These are phyloP conservation scores for Brevimyrus niger DNA, from an alignment of 2,113 vertebrate species.

Conservation along the genomic window DNA sequence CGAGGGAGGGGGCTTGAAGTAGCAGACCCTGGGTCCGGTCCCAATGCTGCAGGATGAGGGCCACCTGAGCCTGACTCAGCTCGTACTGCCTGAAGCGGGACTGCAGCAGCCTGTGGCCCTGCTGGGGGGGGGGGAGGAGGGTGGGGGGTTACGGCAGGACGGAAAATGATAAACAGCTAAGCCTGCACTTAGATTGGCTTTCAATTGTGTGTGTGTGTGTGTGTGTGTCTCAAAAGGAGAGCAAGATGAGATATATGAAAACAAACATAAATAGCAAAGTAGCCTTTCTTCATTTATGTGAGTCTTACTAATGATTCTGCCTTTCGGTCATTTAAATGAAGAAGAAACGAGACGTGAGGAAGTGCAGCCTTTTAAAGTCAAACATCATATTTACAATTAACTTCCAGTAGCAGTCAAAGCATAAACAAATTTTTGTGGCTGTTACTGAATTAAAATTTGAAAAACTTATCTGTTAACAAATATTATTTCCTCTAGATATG, in stretches of 20 bases:
- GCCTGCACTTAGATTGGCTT: background rate
- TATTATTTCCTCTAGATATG: background rate
- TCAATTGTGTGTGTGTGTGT: background rate
- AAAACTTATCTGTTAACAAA: background rate
- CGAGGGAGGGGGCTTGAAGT: slow-evolving; percentile 26
- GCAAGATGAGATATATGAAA: background rate
- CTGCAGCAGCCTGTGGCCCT: slow-evolving; percentile 45
- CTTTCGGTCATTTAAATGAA: background rate
- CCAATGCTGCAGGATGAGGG: slow-evolving; percentile 63
- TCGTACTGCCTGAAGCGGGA: slow-evolving; percentile 65
- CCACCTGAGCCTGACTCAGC: slow-evolving; percentile 49
- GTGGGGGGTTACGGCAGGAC: background rate
- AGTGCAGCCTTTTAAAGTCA: background rate
- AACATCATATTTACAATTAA: background rate
- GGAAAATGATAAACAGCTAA: background rate
- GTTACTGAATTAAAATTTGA: background rate
- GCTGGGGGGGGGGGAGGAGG: background rate
- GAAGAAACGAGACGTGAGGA: background rate
- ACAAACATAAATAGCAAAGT: background rate
- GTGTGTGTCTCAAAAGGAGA: background rate
- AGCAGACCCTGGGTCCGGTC: slow-evolving; percentile 61
- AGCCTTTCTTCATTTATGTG: background rate
- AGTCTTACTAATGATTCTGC: background rate
- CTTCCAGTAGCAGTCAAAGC: background rate
- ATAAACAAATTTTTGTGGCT: background rate